Evolutionary conservation across 1,140 invertebrate genomes (phyloP), one percentile per base, ranked within the genome.

Genomic region (Drosophila simulans): DNA sequence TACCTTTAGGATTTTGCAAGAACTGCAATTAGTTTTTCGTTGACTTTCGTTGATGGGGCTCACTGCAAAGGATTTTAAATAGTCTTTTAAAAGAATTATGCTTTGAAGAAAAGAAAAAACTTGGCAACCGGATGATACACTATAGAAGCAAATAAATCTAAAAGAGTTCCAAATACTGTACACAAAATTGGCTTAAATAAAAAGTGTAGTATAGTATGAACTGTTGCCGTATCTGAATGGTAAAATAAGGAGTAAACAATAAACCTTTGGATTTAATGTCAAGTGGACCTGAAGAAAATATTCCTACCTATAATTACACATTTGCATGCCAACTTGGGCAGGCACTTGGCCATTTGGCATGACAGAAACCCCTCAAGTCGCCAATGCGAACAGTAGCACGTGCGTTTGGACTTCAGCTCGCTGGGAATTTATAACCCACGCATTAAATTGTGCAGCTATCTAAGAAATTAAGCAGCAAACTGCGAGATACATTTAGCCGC

Each of bases 401-500:
- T 86, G 82, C 59, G 78, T 78, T 68, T 56, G 53, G 52, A 37
- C 48, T 63, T 40, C 31, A 42, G 34, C n/a, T 20, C 31, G 48
- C 34, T 69, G 55, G 64, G 68, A 79, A 82, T 86, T 81, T 88
- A 85, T 78, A 63, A 45, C 83, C 83, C 83, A 86, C 83, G 79
- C 84, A 86, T 60, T 53, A 79, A 76, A 77, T 57, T 72, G 56
- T 45, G 58, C 74, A 79, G 72, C 77, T 88, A 90, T 89, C 85
- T 77, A 69, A 63, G 75, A 90, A 90, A 90, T 90, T 90, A 85
- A 89, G 77, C 85, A 90, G 78, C 78, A 82, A 90, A 90, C 77
- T 78, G 77, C 84, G 64, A 77, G 72, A 89, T 90, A 90, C 80
- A 81, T 90, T 90, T 90, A 81, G 81, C 85, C 81, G 86, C 84